Base-by-base conservation (phyloP, 2,797 vertebrate species). In the Myiotriccus ornatus region DNA sequence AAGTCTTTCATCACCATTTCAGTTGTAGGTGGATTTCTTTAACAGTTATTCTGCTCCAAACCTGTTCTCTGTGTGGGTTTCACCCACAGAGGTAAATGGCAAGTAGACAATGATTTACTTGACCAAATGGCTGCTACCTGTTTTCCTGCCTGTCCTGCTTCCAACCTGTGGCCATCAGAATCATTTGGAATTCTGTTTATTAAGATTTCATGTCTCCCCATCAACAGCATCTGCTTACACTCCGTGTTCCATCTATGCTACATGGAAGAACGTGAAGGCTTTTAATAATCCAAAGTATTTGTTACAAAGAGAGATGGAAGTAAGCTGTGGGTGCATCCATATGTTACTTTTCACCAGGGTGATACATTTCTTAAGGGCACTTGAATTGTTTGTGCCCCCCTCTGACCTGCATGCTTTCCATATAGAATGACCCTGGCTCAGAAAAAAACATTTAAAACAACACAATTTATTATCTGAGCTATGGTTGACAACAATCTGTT, bases 371-470 rank as follows among this genome's bases (percentile, higher is more conserved):
- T 75, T 71, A 76, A 82, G 74, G 59, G 80, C 23, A 57, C 3
- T 4, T 74, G 84, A 90, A 55, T 87, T 75, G 43, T 64, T 80
- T 67, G 43, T 62, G 64, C 35, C 39, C 82, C 89, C 35, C 59
- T 70, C 71, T 74, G 52, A 75, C 37, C 49, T 50, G 60, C 50
- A 67, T 1, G 3, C 37, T 63, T 85, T 93, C 76, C 43, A 34
- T 75, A 77, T 8, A 65, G 83, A 90, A 78, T 32, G 39, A 92
- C 32, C 24, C 55, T 81, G 68, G 23, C 34, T 90, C 52, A 81
- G 44, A 90, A 88, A 88, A 90, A 62, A 39, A 78, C 7, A 17
- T 63, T 95, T 74, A 37, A 88, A 95, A 84, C 63, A 89, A 68
- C 25, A 49, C 49, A 1, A 56, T 90, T 83, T 93, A 67, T 87